Base-by-base conservation (phyloP, 2,113 vertebrate species). In the Lepus europaeus region DNA sequence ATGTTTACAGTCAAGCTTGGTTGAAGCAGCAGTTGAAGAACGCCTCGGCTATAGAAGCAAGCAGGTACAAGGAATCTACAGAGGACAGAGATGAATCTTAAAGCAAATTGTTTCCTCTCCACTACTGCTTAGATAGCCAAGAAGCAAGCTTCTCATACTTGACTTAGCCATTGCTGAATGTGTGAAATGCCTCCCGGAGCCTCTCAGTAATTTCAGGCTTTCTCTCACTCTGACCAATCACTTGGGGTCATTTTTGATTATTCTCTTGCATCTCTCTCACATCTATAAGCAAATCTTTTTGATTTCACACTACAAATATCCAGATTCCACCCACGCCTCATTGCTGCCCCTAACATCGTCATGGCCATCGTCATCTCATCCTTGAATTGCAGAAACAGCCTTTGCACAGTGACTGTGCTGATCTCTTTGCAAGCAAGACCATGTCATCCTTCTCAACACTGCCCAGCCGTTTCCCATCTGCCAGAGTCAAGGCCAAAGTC, bases 1-100 rank as follows among this genome's bases (percentile, higher is more conserved):
- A 95, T 56, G 73, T 85, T 92, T 39, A 45, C 45, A 51, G 74
- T 14, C 69, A 25, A 82, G 25, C 83, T 95, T 94, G 49, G 29
- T 31, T 29, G 64, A 61, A 82, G 25, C 10, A 90, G 84, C 39
- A 33, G 51, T 88, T 87, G 56, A 78, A 70, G 22, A 59, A 4
- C 23, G 72, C 74, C 69, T 96, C 79, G 33, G 27, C n/a, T 22
- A 3, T 9, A 39, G 63, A 91, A 94, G 49, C 29, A 13, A 31
- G 78, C 20, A n/a, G 83, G 82, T 77, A 4, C 14, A 12, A 94
- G 61, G 12, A 94, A 17, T 36, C 4, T 25, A 51, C 95, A 91
- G n/a, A 63, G 69, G 45, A 68, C 0, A 36, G 13, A 85, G 73
- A 74, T 23, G 36, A 82, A 39, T 39, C 66, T n/a, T 56, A 69